Evolutionary conservation across 2,888 invertebrate species (phyloP), one percentile per base, ranked within the genome.

Genomic region (Drosophila borealis): DNA sequence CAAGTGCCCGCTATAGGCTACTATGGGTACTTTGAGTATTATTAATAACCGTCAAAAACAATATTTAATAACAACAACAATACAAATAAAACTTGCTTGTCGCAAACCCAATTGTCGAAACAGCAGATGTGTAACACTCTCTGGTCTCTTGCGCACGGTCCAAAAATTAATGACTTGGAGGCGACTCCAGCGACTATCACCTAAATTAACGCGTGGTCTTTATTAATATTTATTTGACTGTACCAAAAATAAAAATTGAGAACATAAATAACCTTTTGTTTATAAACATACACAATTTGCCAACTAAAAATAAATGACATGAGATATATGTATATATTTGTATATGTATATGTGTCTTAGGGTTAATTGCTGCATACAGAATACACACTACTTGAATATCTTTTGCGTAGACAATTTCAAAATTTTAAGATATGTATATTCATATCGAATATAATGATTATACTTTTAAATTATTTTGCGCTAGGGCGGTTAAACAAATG

Each of bases 221-320:
- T 77, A 83, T 80, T 83, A 82, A 74, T 83, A 80, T 80, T 83
- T 80, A 83, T 80, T 82, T 67, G 61, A 49, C 68, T 69, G 55
- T 53, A 76, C 46, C 53, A 68, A 69, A 83, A 80, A 80, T 70
- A 74, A 68, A 66, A 80, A 64, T 77, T 41, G 77, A 64, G 63
- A 44, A 59, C 78, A 80, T 80, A 80, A 80, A 80, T 82, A 77
- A 80, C 66, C 42, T 49, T 82, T 80, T 80, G 79, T 82, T 80
- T 82, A 81, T 79, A 80, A 80, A 80, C 82, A 79, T 42, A 64
- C 49, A 64, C 61, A 44, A 49, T 61, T 66, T 64, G 57, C 42
- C 59, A 77, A 62, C 74, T 78, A 80, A 65, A 78, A 80, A 78
- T 78, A 78, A 73, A 67, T 63, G 70, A 53, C 39, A 17, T 17